Percentiles rank a stretch among this genome's conserved stretches.
These are phyloP conservation scores for Cladopsammia gracilis DNA, from an alignment of 64 coral and sea anemone species.

Conservation along the genomic window DNA sequence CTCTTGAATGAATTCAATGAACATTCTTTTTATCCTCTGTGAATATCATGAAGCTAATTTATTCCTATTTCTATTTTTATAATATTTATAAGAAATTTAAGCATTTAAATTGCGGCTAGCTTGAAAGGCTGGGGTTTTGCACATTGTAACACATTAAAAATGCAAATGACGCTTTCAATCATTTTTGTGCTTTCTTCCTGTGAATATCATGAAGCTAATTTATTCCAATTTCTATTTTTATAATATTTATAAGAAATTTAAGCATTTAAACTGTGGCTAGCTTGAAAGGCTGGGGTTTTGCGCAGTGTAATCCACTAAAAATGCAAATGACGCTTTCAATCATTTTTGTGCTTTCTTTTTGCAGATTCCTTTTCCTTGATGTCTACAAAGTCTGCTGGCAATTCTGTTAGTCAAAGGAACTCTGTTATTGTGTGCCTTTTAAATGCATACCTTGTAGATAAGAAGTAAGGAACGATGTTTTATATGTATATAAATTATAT, in stretches of 20 bases:
- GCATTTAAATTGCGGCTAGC: too few species aligned
- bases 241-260: too few species aligned
- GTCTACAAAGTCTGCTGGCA: slow-evolving; percentile 30
- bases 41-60: too few species aligned
- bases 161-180: neutral
- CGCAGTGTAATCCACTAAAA: neutral
- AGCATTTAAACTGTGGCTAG: too few species aligned
- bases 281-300: too few species aligned
- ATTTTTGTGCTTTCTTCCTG: neutral
- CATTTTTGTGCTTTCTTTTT: neutral
- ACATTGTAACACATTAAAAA: neutral
- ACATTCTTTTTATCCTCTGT: too few species aligned
- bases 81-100: too few species aligned
- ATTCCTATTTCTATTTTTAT: too few species aligned
- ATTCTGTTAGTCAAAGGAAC: slow-evolving; percentile 75
- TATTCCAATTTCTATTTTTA: too few species aligned
- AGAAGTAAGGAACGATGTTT: slow-evolving; percentile 55
- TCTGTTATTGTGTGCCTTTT: slow-evolving; percentile 81
- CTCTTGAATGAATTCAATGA: too few species aligned
- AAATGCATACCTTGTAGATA: slow-evolving; percentile 83
- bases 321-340: neutral
- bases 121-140: too few species aligned
- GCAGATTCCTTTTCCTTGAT: slow-evolving; percentile 34
- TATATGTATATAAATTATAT: neutral
- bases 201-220: too few species aligned